Conservation (phyloP, 2,113 vertebrate genomes). For the Sceloporus undulatus region DNA sequence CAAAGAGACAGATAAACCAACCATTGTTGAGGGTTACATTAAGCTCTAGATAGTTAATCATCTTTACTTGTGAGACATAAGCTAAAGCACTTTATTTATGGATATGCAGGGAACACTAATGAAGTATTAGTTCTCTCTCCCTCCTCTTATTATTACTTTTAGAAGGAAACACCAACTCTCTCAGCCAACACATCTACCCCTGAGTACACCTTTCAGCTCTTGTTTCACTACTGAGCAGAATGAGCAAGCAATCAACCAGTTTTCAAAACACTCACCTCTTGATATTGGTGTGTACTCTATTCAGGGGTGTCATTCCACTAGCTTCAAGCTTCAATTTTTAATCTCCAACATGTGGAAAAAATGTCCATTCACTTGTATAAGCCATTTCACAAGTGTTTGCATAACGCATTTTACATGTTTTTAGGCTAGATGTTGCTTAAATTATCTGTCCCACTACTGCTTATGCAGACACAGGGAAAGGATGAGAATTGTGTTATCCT, state of each 20-base stretch:
- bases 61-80: conserved; percentile 58
- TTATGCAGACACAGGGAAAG: neutral
- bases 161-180: conserved; percentile 49
- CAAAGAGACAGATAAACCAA: conserved; percentile 61
- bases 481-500: too few relatives aligned
- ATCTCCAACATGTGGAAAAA: neutral
- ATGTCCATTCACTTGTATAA: neutral
- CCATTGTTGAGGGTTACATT: conserved; percentile 41
- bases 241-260: conserved; percentile 55
- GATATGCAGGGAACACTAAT: conserved; percentile 63
- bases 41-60: conserved; percentile 25
- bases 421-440: neutral
- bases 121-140: conserved; percentile 46
- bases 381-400: neutral
- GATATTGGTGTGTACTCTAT: neutral
- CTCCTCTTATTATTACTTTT: conserved; percentile 1
- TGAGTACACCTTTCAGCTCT: too few relatives aligned
- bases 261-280: conserved; percentile 74
- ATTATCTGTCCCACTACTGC: neutral
- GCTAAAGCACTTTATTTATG: conserved; percentile 55
- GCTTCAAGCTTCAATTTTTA: neutral
- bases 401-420: neutral
- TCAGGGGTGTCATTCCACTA: neutral
- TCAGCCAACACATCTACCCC: conserved; percentile 33
- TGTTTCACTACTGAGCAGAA: too few relatives aligned